These are phyloP conservation scores for Cinara cedri DNA, from an alignment of 2,888 invertebrate genomes.

Conservation along the genomic window DNA sequence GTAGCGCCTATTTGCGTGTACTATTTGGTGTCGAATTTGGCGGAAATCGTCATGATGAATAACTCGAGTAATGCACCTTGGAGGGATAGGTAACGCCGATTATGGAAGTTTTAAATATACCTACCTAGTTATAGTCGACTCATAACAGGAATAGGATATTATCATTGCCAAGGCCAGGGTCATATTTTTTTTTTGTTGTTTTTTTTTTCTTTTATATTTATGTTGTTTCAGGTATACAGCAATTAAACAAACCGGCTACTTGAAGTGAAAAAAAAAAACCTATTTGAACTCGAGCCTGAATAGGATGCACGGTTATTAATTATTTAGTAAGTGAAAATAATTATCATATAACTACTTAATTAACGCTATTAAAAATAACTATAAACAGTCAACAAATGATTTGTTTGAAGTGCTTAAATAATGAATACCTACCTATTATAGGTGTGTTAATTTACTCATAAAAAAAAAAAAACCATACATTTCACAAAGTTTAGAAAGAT, in stretches of 20 bases:
- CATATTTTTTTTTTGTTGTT: constrained; percentile 17
- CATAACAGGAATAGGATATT: constrained; percentile 28
- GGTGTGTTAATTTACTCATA: too few relatives aligned
- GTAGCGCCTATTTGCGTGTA: too few relatives aligned
- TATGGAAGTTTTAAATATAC: constrained; percentile 32
- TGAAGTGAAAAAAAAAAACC: not conserved
- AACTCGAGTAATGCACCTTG: not conserved
- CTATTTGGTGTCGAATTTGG: too few relatives aligned
- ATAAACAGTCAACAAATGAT: too few relatives aligned
- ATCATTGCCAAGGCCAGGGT: constrained; percentile 40
- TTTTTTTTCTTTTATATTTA: too few relatives aligned
- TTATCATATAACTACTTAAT: not conserved
- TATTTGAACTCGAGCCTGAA: not conserved
- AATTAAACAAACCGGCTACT: not conserved
- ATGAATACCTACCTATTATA: too few relatives aligned
- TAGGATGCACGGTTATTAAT: not conserved
- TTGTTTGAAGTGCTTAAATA: too few relatives aligned
- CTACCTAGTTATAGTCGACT: constrained; percentile 20
- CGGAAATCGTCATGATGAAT: too few relatives aligned
- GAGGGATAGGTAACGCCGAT: constrained; percentile 2
- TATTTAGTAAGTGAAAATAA: not conserved
- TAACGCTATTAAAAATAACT: not conserved
- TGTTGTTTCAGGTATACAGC: not conserved
- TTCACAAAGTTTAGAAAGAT: too few relatives aligned
- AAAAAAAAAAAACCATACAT: too few relatives aligned